Evolutionary conservation across 2,113 vertebrate species (phyloP), one percentile per base, ranked within the genome.

Genomic region (Brachyhypopomus gauderio): DNA sequence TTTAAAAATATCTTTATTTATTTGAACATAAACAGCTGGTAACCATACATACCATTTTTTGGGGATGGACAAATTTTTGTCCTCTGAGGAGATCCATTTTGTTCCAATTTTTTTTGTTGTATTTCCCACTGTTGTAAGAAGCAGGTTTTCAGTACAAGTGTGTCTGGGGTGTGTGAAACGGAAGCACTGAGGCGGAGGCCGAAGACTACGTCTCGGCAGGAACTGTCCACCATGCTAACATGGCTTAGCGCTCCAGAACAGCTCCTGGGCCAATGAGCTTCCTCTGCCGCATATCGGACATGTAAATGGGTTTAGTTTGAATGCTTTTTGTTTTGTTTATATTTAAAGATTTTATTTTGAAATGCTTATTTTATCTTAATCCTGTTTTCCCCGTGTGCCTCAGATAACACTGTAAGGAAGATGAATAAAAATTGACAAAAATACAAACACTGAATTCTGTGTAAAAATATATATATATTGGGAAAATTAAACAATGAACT

Each of bases 381-480:
- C 88, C 90, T 88, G 85, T 90, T 92, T 88, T 92, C 87, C 91
- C 91, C 78, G 88, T 92, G 91, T 93, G 91, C 92, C 91, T 93
- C 91, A 90, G 89, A 93, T 71, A 90, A 91, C 91, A 92, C 90
- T 87, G 86, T 85, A 89, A 89, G 82, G 86, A 88, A 86, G 88
- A 92, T 90, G 86, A 90, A 88, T 88, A 89, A 83, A 92, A 75
- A 16, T 30, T 48, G 55, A 75, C 25, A 62, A 52, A 20, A 74
- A 78, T 52, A 27, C 45, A 22, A 23, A 25, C 75, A 89, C 34
- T 88, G 86, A 89, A 86, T 86, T 88, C 5, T 69, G 69, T 69
- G 30, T 30, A 30, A 30, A 30, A 30, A 30, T 30, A 30, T n/a
- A n/a, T 70, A 66, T n/a, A 27, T 6, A 36, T 19, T 86, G 83